Conservation (phyloP, 2,113 vertebrate genomes). For the Labrus mixtus region DNA sequence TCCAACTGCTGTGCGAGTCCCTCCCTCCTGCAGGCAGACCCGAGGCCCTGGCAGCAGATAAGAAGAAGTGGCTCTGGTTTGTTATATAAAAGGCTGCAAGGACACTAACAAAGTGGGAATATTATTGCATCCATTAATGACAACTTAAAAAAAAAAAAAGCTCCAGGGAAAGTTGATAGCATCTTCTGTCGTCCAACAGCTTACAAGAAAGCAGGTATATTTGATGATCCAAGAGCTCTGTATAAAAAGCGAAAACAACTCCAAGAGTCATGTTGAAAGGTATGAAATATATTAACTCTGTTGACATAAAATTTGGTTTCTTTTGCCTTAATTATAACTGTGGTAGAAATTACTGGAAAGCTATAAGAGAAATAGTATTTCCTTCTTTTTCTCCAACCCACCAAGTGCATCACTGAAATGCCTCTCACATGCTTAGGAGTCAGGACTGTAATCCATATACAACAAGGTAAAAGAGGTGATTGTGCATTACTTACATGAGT, state of each 20-base stretch:
- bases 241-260: too few relatives aligned
- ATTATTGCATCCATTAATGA: constrained; percentile 21
- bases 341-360: too few relatives aligned
- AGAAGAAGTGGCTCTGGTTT: constrained; percentile 65
- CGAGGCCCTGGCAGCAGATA: constrained; percentile 80
- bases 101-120: constrained; percentile 48
- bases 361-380: too few relatives aligned
- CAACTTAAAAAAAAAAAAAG: constrained; percentile 17
- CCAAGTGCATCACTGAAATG: not conserved
- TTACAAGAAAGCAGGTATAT: not conserved
- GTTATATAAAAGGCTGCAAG: constrained; percentile 51
- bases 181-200: constrained; percentile 4
- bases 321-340: too few relatives aligned
- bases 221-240: not conserved
- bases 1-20: constrained; percentile 75
- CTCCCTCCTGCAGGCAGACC: constrained; percentile 71
- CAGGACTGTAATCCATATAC: not conserved
- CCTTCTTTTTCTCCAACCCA: not conserved
- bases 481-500: not conserved
- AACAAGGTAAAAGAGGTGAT: not conserved
- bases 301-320: too few relatives aligned
- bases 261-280: too few relatives aligned
- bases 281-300: too few relatives aligned
- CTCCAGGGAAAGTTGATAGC: constrained; percentile 20
- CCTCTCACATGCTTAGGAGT: not conserved